Conservation (phyloP, 2,888 invertebrate genomes). For the Choreutis nemorana region DNA sequence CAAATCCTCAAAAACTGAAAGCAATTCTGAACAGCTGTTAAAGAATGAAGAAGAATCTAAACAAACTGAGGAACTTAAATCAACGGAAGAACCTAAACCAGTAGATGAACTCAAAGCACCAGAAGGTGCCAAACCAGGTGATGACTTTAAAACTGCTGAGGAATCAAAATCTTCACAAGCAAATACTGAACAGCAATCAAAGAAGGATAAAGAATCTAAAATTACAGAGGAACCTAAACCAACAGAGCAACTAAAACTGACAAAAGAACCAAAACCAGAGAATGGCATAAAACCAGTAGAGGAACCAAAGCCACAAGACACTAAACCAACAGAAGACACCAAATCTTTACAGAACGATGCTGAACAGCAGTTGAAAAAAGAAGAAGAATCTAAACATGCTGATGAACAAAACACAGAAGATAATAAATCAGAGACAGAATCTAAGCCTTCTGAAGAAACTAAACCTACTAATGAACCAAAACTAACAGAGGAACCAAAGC, state of each 20-base stretch:
- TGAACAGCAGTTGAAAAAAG: not conserved
- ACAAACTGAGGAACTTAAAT: not conserved
- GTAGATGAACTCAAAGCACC: not conserved
- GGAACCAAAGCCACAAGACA: slow-evolving; percentile 1
- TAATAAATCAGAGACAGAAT: not conserved
- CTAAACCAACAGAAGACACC: slow-evolving; percentile 4
- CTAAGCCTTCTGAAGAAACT: not conserved
- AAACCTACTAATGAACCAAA: not conserved
- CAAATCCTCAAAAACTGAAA: not conserved
- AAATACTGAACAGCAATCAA: too few species aligned
- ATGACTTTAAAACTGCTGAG: too few species aligned
- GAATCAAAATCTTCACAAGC: too few species aligned
- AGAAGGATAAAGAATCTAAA: too few species aligned
- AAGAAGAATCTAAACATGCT: too few species aligned
- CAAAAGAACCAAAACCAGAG: slow-evolving; percentile 3
- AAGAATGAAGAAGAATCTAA: too few species aligned
- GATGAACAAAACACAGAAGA: not conserved
- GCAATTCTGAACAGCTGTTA: too few species aligned
- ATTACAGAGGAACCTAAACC: slow-evolving; percentile 8
- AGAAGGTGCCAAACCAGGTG: not conserved
- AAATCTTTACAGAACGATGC: not conserved
- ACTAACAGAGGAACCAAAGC: not conserved
- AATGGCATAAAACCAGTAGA: slow-evolving; percentile 1
- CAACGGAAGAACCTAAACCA: not conserved
- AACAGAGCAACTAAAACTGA: slow-evolving; percentile 2